Percentiles rank a stretch among this genome's conserved stretches.
phyloP scores from a whole-genome alignment of 1,140 invertebrate species.

The Tetramorium alpestre region DNA sequence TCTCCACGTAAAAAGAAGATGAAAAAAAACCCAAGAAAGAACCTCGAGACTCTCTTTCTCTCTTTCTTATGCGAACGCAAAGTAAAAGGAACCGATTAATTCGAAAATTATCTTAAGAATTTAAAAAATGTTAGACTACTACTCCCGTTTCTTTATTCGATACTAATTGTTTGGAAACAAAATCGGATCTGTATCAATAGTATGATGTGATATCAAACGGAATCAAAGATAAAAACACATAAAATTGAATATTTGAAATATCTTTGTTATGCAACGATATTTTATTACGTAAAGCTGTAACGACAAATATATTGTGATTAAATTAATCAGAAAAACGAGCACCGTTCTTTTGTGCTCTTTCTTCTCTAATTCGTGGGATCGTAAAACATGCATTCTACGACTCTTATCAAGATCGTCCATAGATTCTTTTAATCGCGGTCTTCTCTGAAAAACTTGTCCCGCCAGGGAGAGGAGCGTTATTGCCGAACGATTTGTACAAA shows the following conservation, averaged over 20 bases:
- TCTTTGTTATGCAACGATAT: neutral
- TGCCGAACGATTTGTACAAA: constrained; percentile 69
- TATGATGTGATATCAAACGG: neutral
- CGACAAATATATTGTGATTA: neutral
- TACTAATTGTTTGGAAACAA: neutral
- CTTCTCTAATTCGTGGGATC: neutral
- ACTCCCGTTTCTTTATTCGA: neutral
- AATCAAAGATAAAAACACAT: neutral
- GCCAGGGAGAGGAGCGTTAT: constrained; percentile 30
- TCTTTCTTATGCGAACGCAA: neutral
- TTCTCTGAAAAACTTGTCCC: constrained; percentile 42
- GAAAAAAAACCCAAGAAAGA: neutral
- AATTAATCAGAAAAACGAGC: neutral
- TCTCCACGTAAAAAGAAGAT: constrained; percentile 59
- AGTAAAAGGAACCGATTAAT: neutral
- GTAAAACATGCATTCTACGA: constrained; percentile 27
- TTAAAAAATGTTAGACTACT: neutral
- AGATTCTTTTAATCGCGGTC: constrained; percentile 15
- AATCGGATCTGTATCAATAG: neutral
- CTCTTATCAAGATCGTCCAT: constrained; percentile 22
- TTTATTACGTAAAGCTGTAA: neutral
- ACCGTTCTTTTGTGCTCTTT: neutral
- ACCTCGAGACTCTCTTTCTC: no score
- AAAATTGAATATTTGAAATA: neutral
- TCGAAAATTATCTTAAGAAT: neutral